Evolutionary conservation across 2,113 vertebrate species (phyloP).

Genomic region (Syngnathoides biaculeatus): DNA sequence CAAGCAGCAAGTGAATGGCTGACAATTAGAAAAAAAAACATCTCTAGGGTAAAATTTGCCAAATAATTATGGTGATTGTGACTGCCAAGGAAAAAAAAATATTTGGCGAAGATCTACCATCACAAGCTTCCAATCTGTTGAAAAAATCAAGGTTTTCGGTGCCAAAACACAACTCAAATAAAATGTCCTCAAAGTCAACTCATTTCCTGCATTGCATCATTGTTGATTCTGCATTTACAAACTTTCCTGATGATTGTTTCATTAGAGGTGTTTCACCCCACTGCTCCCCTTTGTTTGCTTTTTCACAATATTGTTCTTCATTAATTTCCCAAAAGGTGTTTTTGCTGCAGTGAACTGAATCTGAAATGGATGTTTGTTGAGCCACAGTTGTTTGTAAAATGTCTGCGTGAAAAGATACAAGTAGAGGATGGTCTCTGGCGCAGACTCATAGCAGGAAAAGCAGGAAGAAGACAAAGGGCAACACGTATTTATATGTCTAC

Average conservation of each 20-base stretch:
- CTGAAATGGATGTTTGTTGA: constrained; percentile 24
- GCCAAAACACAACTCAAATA: not conserved
- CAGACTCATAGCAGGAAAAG: constrained; percentile 35
- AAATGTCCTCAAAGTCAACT: not conserved
- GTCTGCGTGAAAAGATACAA: constrained; percentile 35
- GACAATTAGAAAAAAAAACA: no score
- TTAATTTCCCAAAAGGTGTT: constrained; percentile 24
- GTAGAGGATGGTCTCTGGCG: constrained; percentile 21
- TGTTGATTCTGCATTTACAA: constrained; percentile 1
- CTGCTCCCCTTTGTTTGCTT: not conserved
- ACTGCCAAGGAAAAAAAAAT: not conserved
- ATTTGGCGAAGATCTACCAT: not conserved
- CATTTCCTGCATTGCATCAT: not conserved
- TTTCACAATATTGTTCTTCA: not conserved
- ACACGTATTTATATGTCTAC: not conserved
- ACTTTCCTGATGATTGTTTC: not conserved
- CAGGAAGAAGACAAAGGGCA: not conserved
- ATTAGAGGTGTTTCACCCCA: not conserved
- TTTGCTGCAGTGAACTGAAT: constrained; percentile 23
- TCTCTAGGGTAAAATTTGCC: no score
- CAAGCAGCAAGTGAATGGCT: no score
- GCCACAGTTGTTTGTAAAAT: constrained; percentile 43
- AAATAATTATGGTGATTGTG: no score
- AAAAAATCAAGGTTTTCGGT: not conserved
- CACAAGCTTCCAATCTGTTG: not conserved